Evolutionary conservation across 1,140 invertebrate genomes (phyloP).

Genomic region (Heterodera schachtii): DNA sequence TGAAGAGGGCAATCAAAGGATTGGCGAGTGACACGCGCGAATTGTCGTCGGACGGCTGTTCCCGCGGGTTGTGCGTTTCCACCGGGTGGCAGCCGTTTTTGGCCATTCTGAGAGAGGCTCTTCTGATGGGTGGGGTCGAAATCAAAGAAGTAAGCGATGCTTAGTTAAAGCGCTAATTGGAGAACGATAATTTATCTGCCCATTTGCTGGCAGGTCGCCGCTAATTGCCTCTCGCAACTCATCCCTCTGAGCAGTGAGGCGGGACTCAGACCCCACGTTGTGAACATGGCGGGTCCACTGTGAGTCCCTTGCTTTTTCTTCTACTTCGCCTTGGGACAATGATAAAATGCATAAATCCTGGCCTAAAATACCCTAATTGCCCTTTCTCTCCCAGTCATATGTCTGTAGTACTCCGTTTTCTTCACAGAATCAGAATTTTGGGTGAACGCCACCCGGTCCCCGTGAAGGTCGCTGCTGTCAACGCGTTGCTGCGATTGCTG

Average conservation of each 20-base stretch:
- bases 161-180: too few species aligned
- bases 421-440: slow-evolving; percentile 80
- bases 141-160: slow-evolving; percentile 76
- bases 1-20: slow-evolving; percentile 56
- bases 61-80: slow-evolving; percentile 66
- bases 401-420: background rate
- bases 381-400: too few species aligned
- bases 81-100: slow-evolving; percentile 91
- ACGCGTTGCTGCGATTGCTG: slow-evolving; percentile 87
- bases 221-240: slow-evolving; percentile 11
- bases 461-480: slow-evolving; percentile 91
- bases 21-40: slow-evolving; percentile 16
- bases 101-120: slow-evolving; percentile 90
- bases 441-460: slow-evolving; percentile 89
- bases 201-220: slow-evolving; percentile 7
- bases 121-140: slow-evolving; percentile 88
- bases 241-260: slow-evolving; percentile 12
- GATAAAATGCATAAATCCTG: too few species aligned
- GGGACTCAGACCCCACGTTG: slow-evolving; percentile 88
- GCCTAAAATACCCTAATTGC: too few species aligned
- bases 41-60: background rate
- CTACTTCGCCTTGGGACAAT: too few species aligned
- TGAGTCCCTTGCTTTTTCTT: background rate
- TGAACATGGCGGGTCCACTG: slow-evolving; percentile 93
- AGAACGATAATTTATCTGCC: background rate